These are phyloP conservation scores for Epirrhoe alternata DNA, from an alignment of 2,888 invertebrate genomes.

Conservation along the genomic window DNA sequence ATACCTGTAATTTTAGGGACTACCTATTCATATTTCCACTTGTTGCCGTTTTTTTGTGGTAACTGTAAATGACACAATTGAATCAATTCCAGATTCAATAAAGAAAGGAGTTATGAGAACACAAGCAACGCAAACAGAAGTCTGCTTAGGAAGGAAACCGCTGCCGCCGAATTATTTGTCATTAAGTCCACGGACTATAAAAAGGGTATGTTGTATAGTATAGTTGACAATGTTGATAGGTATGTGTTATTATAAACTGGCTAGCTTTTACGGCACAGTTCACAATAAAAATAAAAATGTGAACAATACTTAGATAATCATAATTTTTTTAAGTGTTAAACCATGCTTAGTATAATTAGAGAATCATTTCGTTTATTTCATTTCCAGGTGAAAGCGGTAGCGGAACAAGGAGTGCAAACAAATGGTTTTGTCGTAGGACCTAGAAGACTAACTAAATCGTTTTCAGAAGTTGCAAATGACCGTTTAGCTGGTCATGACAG, in stretches of 20 bases:
- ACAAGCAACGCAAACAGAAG: conserved; percentile 96
- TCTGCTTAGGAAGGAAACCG: conserved; percentile 89
- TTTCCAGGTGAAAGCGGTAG: conserved; percentile 92
- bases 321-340: too few relatives aligned
- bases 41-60: too few relatives aligned
- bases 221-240: too few relatives aligned
- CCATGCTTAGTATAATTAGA: too few relatives aligned
- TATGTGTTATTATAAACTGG: too few relatives aligned
- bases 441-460: conserved; percentile 92
- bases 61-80: too few relatives aligned
- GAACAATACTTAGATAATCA: too few relatives aligned
- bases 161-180: conserved; percentile 89
- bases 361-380: not conserved
- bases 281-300: too few relatives aligned
- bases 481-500: conserved; percentile 67
- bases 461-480: conserved; percentile 89
- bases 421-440: conserved; percentile 88
- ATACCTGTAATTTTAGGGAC: too few relatives aligned
- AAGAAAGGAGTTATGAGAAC: conserved; percentile 95
- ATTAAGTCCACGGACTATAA: conserved; percentile 92
- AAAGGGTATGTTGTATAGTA: conserved; percentile 84
- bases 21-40: too few relatives aligned
- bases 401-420: conserved; percentile 93
- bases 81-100: conserved; percentile 87
- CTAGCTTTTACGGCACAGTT: too few relatives aligned